Conservation (phyloP, 2,888 invertebrate genomes). For the Eupithecia pulchellata region DNA sequence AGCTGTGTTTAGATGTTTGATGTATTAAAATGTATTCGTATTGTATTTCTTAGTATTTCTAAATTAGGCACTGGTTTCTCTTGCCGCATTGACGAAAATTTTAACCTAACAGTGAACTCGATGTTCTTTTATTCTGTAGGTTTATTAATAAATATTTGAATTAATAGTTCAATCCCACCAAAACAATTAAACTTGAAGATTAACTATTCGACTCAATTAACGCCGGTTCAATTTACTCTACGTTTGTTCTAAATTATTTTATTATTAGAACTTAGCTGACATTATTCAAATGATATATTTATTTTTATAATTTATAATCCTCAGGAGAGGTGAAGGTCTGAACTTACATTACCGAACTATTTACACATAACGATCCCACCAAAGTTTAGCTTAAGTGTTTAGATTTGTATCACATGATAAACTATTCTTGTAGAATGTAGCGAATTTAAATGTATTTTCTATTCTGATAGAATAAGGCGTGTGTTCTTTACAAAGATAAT, state of each 20-base stretch:
- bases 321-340: conserved; percentile 47
- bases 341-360: conserved; percentile 70
- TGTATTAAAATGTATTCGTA: conserved; percentile 55
- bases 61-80: conserved; percentile 68
- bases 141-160: conserved; percentile 53
- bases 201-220: conserved; percentile 9
- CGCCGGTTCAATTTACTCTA: not conserved
- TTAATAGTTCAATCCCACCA: conserved; percentile 54
- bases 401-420: conserved; percentile 67
- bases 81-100: conserved; percentile 50
- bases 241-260: not conserved
- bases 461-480: conserved; percentile 45
- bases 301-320: conserved; percentile 35
- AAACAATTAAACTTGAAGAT: conserved; percentile 29
- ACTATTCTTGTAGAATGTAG: conserved; percentile 55
- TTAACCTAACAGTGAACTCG: conserved; percentile 39
- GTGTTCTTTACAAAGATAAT: not conserved
- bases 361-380: conserved; percentile 82
- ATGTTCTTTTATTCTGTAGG: conserved; percentile 57
- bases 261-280: not conserved
- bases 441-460: conserved; percentile 59
- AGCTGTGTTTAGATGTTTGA: conserved; percentile 66
- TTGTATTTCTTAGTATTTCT: conserved; percentile 47
- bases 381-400: conserved; percentile 82
- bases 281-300: conserved; percentile 17